A percentile compares a stretch with the other conserved stretches of the same genome.
Conservation (phyloP, 2,888 invertebrate species). For the Branchipolynoe longqiensis region DNA sequence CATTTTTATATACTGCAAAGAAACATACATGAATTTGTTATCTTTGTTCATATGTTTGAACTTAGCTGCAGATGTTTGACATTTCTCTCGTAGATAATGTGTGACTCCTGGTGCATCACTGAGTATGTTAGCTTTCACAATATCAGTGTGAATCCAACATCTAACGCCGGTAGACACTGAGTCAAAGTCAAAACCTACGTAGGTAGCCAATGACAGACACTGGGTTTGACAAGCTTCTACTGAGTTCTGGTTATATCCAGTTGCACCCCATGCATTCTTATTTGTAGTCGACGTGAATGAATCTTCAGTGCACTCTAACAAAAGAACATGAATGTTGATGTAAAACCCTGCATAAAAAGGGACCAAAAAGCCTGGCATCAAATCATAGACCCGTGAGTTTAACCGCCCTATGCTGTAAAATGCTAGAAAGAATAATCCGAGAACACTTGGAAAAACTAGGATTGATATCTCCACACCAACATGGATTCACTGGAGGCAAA, state of each 20-base stretch:
- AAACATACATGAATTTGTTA: too few relatives aligned
- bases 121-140: neutral
- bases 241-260: neutral
- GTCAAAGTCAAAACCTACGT: constrained; percentile 18
- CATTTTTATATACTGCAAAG: neutral
- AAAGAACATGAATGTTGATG: too few relatives aligned
- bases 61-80: neutral
- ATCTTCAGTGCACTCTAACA: too few relatives aligned
- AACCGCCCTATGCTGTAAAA: too few relatives aligned
- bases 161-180: neutral
- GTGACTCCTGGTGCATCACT: neutral
- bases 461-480: too few relatives aligned
- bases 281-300: neutral
- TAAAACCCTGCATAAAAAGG: too few relatives aligned
- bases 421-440: too few relatives aligned
- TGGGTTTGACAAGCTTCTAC: neutral
- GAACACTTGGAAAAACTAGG: too few relatives aligned
- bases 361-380: too few relatives aligned
- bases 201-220: neutral
- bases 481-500: too few relatives aligned
- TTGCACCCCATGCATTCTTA: neutral
- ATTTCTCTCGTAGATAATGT: neutral
- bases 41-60: too few relatives aligned
- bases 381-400: too few relatives aligned
- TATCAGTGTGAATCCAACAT: neutral